phyloP scores from a whole-genome alignment of 2,888 invertebrate species.

The Griposia aprilina region DNA sequence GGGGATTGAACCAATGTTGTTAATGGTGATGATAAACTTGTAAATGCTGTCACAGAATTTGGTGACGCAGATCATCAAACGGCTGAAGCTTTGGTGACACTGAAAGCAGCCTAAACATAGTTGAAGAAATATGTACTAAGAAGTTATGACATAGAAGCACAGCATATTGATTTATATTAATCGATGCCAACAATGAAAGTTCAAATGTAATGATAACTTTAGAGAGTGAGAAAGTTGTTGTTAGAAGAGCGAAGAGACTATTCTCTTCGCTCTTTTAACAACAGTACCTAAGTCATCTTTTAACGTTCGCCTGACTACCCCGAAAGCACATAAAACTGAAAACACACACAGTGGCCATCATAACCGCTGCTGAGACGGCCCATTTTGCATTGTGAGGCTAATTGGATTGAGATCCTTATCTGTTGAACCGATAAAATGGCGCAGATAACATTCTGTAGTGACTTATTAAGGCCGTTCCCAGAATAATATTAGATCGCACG shows the following conservation, averaged over 20 bases:
- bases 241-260: too few relatives aligned
- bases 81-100: background rate
- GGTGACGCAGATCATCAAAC: background rate
- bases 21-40: background rate
- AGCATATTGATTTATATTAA: background rate
- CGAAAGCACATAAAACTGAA: constrained; percentile 66
- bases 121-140: background rate
- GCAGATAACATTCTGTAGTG: constrained; percentile 91
- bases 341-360: constrained; percentile 79
- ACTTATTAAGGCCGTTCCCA: constrained; percentile 91
- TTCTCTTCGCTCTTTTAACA: background rate
- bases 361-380: constrained; percentile 85
- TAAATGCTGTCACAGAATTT: background rate
- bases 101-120: background rate
- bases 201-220: background rate
- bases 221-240: background rate
- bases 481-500: constrained; percentile 91
- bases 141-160: background rate
- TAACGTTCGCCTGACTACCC: constrained; percentile 33
- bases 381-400: constrained; percentile 90
- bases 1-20: background rate
- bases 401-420: constrained; percentile 91
- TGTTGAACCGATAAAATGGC: constrained; percentile 88
- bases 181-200: background rate
- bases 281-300: constrained; percentile 31